Base-by-base conservation (phyloP, 2,797 vertebrate genomes). In the Sebastes nivosus region DNA sequence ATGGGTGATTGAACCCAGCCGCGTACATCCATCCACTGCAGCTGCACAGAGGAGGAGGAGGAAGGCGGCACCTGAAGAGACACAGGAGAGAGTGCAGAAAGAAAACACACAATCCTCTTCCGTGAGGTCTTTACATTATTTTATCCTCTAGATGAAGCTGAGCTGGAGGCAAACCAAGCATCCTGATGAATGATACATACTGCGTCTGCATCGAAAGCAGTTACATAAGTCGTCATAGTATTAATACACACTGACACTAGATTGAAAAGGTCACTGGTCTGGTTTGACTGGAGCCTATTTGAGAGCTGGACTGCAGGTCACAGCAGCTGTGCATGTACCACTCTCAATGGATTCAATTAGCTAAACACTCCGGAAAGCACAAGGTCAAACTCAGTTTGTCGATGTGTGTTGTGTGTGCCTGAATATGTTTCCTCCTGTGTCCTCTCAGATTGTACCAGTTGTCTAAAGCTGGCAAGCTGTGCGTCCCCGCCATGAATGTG, bases 401-500 rank as follows among this genome's bases (percentile, higher is more conserved):
- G 5, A 24, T 74, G 67, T 80, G 22, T 22, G 60, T 63, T 69
- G 55, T 58, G 46, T 81, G 72, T 81, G 64, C 29, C 61, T 85
- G 67, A 87, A 80, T 64, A 46, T 66, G 80, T 75, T 79, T 77
- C 30, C 79, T 72, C 38, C 3, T 55, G 80, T 88, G 86, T 85
- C 70, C 75, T 86, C 83, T 79, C 93, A 99, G 98, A 93, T 94
- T 99, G 42, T 99, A 99, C 94, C 98, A 99, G 93, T 95, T 99
- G 81, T 99, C 98, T 79, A 99, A 99, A 92, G 98, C 98, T 2
- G 97, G 98, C 24, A 99, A 99, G 92, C 94, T 99, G 52, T 99
- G 98, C 46, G 98, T 99, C 77, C 98, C 98, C 18, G 98, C 98
- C 34, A 99, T 99, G 98, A 99, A 99, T 0, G 98, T 99, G 69